These are phyloP conservation scores for Phalacrocorax brasilianus DNA, from an alignment of 2,113 vertebrate species.

Conservation along the genomic window DNA sequence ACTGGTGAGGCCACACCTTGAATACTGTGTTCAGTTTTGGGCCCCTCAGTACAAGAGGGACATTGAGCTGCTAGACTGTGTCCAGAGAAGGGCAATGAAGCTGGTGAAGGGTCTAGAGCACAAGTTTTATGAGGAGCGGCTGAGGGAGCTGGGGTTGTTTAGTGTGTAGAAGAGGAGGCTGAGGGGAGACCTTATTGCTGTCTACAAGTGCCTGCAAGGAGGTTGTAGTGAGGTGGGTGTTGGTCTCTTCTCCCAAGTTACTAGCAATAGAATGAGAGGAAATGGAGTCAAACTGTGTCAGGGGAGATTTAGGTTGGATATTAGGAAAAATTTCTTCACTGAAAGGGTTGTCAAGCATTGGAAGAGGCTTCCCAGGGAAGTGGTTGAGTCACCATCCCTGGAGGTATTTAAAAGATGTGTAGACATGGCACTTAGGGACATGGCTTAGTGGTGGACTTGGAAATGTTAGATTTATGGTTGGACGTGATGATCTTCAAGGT, in stretches of 20 bases:
- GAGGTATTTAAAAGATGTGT: background rate
- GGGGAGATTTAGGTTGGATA: background rate
- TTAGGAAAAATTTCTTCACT: background rate
- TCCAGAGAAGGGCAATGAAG: background rate
- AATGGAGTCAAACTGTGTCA: background rate
- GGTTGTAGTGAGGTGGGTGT: background rate
- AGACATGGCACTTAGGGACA: background rate
- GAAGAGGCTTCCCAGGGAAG: background rate
- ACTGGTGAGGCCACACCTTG: background rate
- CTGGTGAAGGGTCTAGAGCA: background rate
- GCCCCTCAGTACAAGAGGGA: background rate
- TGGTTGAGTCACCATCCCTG: background rate
- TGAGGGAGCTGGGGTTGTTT: background rate
- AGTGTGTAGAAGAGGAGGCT: background rate
- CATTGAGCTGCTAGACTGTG: background rate
- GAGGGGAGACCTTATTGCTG: background rate
- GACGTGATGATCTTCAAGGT: background rate
- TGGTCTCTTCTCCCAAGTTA: background rate
- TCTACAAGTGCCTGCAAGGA: background rate
- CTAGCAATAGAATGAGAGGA: background rate
- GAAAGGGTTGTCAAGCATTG: background rate
- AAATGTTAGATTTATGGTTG: background rate
- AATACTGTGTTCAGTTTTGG: too few relatives aligned
- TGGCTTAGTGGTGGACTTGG: background rate
- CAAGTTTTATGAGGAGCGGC: background rate